Evolutionary conservation across 2,797 vertebrate species (phyloP).

Genomic region (Typhlichthys eigenmanni): DNA sequence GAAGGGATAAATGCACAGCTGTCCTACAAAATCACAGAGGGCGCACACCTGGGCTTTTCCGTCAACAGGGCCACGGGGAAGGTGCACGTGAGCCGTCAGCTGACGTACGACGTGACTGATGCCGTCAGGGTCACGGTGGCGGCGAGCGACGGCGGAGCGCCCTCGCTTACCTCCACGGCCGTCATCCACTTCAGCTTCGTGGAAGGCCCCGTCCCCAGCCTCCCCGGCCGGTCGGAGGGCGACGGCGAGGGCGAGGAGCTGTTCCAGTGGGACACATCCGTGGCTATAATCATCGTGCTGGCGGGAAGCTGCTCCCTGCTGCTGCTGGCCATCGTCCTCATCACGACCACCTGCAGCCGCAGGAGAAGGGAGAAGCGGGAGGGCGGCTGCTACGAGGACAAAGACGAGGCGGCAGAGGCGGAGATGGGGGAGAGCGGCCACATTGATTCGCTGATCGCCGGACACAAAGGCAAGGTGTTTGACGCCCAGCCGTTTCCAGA

Average conservation of each 20-base stretch:
- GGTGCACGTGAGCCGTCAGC: conserved; percentile 82
- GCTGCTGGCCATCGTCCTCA: conserved; percentile 90
- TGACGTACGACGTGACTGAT: conserved; percentile 84
- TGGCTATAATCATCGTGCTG: conserved; percentile 90
- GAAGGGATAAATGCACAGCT: conserved; percentile 88
- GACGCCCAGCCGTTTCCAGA: conserved; percentile 86
- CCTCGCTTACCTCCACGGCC: conserved; percentile 84
- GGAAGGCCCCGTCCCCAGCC: conserved; percentile 76
- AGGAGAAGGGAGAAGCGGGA: conserved; percentile 82
- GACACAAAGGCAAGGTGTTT: conserved; percentile 82
- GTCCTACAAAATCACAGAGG: conserved; percentile 84
- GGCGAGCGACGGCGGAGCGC: conserved; percentile 85
- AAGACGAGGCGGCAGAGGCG: conserved; percentile 79
- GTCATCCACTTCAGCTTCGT: conserved; percentile 86
- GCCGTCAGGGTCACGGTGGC: conserved; percentile 82
- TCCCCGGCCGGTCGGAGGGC: conserved; percentile 76
- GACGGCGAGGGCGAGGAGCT: conserved; percentile 75
- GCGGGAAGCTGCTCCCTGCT: conserved; percentile 93
- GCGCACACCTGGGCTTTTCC: conserved; percentile 83
- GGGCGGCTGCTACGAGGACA: conserved; percentile 73
- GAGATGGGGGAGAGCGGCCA: conserved; percentile 80
- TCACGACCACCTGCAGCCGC: conserved; percentile 90
- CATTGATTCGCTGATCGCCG: conserved; percentile 76
- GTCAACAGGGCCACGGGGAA: conserved; percentile 88
- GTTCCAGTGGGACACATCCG: conserved; percentile 87